Evolutionary conservation across 1,140 invertebrate genomes (phyloP).

Genomic region (Cotesia glomerata): DNA sequence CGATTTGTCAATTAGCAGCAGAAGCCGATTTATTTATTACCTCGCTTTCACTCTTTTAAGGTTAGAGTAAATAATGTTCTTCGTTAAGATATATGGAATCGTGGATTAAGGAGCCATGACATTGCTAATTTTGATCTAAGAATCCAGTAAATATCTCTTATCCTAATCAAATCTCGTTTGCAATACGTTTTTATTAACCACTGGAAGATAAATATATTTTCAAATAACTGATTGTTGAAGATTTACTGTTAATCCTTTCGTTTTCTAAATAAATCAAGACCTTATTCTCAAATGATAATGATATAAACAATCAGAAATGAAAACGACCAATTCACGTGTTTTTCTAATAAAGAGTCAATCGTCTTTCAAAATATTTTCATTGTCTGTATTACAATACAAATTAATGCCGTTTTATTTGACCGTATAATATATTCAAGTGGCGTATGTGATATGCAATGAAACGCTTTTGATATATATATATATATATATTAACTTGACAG

Average conservation of each 20-base stretch:
- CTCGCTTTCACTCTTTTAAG: not conserved
- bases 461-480: conserved; percentile 20
- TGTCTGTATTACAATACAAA: too few relatives aligned
- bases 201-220: not conserved
- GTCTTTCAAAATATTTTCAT: too few relatives aligned
- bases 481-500: conserved; percentile 21
- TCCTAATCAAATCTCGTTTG: not conserved
- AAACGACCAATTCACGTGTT: too few relatives aligned
- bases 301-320: too few relatives aligned
- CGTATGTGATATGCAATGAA: conserved; percentile 8
- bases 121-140: conserved; percentile 36
- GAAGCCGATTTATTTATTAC: conserved; percentile 42
- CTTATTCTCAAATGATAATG: too few relatives aligned
- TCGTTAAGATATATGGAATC: conserved; percentile 7
- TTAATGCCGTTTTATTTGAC: too few relatives aligned
- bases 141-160: conserved; percentile 25
- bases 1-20: conserved; percentile 43
- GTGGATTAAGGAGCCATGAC: not conserved
- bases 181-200: not conserved
- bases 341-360: too few relatives aligned
- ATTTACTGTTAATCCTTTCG: too few relatives aligned
- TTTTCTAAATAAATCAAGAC: too few relatives aligned
- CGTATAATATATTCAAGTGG: not conserved
- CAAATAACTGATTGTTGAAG: too few relatives aligned
- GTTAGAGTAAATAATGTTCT: not conserved